Conservation (phyloP, 2,113 vertebrate genomes). For the Cinclus mexicanus region DNA sequence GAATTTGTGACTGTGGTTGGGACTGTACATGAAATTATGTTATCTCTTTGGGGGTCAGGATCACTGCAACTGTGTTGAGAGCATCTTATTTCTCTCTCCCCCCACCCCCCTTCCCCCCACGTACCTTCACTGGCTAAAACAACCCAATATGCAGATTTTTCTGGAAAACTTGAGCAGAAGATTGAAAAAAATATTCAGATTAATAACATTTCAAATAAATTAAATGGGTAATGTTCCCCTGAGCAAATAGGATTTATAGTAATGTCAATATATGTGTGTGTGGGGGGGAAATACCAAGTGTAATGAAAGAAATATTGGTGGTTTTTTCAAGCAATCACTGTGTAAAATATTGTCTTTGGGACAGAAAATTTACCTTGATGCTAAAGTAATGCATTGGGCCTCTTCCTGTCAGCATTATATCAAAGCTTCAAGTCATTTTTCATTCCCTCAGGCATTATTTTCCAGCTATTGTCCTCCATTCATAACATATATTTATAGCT, state of each 20-base stretch:
- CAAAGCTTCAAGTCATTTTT: constrained; percentile 28
- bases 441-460: constrained; percentile 31
- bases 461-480: constrained; percentile 34
- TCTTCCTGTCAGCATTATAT: constrained; percentile 32
- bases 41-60: not conserved
- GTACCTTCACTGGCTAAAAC: not conserved
- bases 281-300: not conserved
- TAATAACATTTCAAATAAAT: not conserved
- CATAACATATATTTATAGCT: constrained; percentile 45
- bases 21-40: not conserved
- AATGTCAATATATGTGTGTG: not conserved
- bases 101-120: too few species aligned
- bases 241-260: constrained; percentile 11
- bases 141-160: not conserved
- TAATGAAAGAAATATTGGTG: constrained; percentile 7
- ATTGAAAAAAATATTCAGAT: not conserved
- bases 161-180: not conserved
- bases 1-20: not conserved
- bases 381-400: constrained; percentile 20
- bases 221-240: not conserved
- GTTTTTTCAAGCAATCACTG: not conserved
- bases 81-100: not conserved
- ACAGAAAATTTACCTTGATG: constrained; percentile 39
- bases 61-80: not conserved
- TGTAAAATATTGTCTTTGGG: constrained; percentile 34